Percentiles rank a stretch among this genome's conserved stretches.
These are phyloP conservation scores for Choloepus hoffmanni DNA, from an alignment of 2,113 vertebrate species.

Conservation along the genomic window DNA sequence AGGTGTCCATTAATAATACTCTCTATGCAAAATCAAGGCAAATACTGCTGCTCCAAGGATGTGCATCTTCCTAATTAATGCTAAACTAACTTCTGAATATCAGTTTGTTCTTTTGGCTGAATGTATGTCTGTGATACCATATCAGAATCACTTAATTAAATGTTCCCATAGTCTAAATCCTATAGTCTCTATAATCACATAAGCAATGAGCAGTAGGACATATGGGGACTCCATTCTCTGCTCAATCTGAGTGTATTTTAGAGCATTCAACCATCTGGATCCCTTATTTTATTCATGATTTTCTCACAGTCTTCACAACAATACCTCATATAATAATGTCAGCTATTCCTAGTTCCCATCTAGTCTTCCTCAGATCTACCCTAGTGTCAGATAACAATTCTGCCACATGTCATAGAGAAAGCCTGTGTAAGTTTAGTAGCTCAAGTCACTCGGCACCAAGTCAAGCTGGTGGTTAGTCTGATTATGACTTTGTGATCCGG, in stretches of 20 bases:
- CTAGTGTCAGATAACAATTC: background rate
- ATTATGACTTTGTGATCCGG: background rate
- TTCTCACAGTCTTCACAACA: background rate
- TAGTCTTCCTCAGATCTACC: background rate
- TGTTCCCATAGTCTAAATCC: background rate
- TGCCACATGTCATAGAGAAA: background rate
- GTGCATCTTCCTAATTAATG: background rate
- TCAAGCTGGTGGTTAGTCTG: background rate
- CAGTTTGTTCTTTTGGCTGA: background rate
- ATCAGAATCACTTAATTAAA: background rate
- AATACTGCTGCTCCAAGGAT: background rate
- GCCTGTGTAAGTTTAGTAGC: background rate
- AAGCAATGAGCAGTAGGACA: background rate
- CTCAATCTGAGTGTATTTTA: background rate
- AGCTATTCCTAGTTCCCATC: background rate
- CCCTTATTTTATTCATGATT: background rate
- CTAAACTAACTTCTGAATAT: background rate
- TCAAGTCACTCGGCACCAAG: background rate
- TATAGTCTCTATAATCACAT: background rate
- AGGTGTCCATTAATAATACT: background rate
- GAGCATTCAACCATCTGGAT: background rate
- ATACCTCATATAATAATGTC: background rate
- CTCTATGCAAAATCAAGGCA: background rate
- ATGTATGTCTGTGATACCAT: background rate
- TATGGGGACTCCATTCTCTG: background rate